Evolutionary conservation across 2,113 vertebrate genomes (phyloP), one percentile per base, ranked within the genome.

Genomic region (Clarias batrachus): DNA sequence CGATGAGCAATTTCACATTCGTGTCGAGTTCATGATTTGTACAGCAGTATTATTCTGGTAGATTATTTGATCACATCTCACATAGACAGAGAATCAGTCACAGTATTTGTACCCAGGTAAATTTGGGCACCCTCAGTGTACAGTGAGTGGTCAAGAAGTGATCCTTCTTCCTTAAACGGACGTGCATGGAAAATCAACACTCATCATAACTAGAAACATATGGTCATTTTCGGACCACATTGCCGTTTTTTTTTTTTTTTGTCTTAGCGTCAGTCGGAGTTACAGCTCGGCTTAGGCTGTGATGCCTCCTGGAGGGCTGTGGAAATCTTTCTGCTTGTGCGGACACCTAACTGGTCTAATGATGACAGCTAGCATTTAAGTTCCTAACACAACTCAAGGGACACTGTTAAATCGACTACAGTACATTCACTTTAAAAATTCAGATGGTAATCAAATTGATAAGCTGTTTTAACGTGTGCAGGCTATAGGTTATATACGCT

Each of bases 181-280:
- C 84, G 57, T 84, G 88, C 87, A 25, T 68, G 56, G 74, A 89
- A 90, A 91, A 80, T 66, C 78, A 85, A 84, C 86, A 82, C 84
- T 71, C 1, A 5, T 82, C 83, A 62, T 90, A 91, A 92, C 48
- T 41, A 82, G 83, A 88, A 84, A 85, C 90, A 92, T 70, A 87
- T 89, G 89, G 78, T 88, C n/a, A 81, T 74, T 89, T 84, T 85
- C 82, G 78, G 71, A 62, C 56, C 74, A 77, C 77, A 90, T 89
- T 87, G 86, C 81, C 73, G 84, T 89, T 84, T 89, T n/a, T n/a
- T n/a, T n/a, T n/a, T n/a, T n/a, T n/a, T 16, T 56, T 57, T 85
- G 21, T 65, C 80, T 84, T 17, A 85, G 83, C n/a, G 63, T 60
- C 9, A 11, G 59, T 21, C 48, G 66, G 74, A 71, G 89, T 82